A percentile compares a stretch with the other conserved stretches of the same genome.
phyloP scores from a whole-genome alignment of 2,888 invertebrate genomes.

The Pristionchus arcanus region DNA sequence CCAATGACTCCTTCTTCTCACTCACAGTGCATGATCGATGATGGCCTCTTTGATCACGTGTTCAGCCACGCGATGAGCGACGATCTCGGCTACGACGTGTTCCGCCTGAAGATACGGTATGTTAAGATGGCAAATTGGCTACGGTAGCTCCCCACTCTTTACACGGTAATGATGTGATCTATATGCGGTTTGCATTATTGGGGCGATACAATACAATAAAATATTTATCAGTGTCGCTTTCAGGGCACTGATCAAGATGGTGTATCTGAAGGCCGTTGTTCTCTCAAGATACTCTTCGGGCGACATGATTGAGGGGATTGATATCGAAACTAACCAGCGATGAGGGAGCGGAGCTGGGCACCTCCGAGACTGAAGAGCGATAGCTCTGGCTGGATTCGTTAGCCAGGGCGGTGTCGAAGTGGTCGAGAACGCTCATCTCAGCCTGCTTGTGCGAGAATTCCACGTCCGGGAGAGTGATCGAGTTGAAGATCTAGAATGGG shows the following conservation, averaged over 20 bases:
- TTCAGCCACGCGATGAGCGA: conserved; percentile 23
- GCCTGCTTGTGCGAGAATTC: conserved; percentile 23
- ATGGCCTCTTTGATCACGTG: conserved; percentile 37
- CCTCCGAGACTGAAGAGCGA: conserved; percentile 13
- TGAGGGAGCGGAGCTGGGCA: conserved; percentile 25
- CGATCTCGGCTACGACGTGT: neutral
- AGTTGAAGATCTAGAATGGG: conserved; percentile 36
- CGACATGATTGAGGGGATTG: no score
- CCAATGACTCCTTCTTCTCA: neutral
- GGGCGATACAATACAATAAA: no score
- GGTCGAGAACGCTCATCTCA: conserved; percentile 30
- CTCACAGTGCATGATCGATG: conserved; percentile 18
- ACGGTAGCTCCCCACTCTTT: no score
- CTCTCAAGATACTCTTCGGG: no score
- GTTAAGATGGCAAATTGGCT: neutral
- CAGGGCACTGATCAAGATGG: no score
- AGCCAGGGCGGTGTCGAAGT: conserved; percentile 41
- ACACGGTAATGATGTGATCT: no score
- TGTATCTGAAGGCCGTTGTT: no score
- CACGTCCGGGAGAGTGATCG: conserved; percentile 46
- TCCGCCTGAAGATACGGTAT: neutral
- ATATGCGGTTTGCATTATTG: no score
- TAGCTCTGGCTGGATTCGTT: conserved; percentile 33
- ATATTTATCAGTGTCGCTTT: no score
- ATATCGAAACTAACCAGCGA: neutral